Percentiles rank a stretch among this genome's conserved stretches.
These are phyloP conservation scores for Metaphire vulgaris DNA, from an alignment of 1,140 invertebrate species.

Conservation along the genomic window DNA sequence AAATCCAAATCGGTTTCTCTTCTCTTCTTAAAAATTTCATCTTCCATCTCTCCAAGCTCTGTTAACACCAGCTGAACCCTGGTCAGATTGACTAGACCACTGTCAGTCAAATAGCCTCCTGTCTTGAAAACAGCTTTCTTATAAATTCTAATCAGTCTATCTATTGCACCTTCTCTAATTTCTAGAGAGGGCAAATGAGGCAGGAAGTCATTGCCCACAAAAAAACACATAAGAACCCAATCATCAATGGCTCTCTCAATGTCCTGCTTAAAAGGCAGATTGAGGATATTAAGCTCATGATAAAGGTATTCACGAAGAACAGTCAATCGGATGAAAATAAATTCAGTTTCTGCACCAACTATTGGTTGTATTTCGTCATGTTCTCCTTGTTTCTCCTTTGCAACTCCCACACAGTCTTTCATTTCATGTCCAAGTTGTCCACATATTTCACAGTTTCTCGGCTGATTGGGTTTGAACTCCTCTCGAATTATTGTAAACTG, in stretches of 20 bases:
- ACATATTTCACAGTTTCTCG: conserved; percentile 92
- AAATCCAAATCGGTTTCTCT: conserved; percentile 69
- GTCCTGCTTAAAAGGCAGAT: conserved; percentile 74
- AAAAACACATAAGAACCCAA: conserved; percentile 99
- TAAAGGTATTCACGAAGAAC: conserved; percentile 92
- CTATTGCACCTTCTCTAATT: conserved; percentile 95
- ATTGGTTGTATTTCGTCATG: conserved; percentile 31
- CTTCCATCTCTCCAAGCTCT: conserved; percentile 86
- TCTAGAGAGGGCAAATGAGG: conserved; percentile 97
- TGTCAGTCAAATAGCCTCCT: conserved; percentile 87
- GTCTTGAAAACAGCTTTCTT: conserved; percentile 92
- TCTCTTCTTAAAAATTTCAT: conserved; percentile 89
- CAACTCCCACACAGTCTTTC: conserved; percentile 80
- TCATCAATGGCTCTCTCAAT: conserved; percentile 68
- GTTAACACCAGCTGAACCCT: conserved; percentile 87
- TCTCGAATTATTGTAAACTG: conserved; percentile 88
- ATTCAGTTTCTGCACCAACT: conserved; percentile 44
- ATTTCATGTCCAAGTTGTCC: conserved; percentile 90
- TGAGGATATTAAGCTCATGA: conserved; percentile 76
- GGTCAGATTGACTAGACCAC: conserved; percentile 83
- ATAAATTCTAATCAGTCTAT: conserved; percentile 85
- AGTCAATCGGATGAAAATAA: conserved; percentile 65
- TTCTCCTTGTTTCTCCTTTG: conserved; percentile 52
- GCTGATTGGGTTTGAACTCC: conserved; percentile 97
- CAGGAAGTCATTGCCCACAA: conserved; percentile 99